Base-by-base conservation (phyloP, 2,113 vertebrate genomes). In the Chamaea fasciata region DNA sequence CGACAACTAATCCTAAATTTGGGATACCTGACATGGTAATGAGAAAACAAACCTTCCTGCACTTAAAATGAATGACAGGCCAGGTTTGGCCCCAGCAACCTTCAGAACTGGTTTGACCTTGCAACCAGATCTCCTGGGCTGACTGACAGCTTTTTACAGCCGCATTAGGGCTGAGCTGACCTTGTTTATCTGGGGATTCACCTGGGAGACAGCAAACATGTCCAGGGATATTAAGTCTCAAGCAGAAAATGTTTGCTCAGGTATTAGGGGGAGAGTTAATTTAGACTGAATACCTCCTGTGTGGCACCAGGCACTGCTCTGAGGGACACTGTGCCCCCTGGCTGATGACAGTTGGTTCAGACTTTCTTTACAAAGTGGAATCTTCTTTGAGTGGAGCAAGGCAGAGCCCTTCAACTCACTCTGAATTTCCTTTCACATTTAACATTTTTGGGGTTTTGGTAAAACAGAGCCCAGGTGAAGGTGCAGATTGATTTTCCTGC, bases 141-240 rank as follows among this genome's bases (percentile, higher is more conserved):
- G 97, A 97, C 92, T 97, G 97, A 96, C 97, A 98, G 94, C 74
- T 92, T 95, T 97, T 97, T 95, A 97, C 88, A 90, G 95, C 88
- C 0, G n/a, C 92, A 96, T 97, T 97, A 97, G 84, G 81, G 97
- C 93, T 96, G 96, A 93, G 87, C 94, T 96, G 94, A 96, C 96
- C 93, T 95, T 98, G 96, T 97, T 98, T 97, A 94, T 98, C 88
- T 83, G 93, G 87, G 90, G 95, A 97, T 96, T 95, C 97, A 97
- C 97, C 97, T 97, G 96, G 93, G 96, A 97, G 95, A 95, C 91
- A 83, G 95, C 93, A 97, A 96, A 92, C 95, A 95, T 96, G 92
- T 94, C 94, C 94, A 96, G 96, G 92, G 94, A 95, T 96, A 97
- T 96, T 95, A 95, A 90, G 89, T 91, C 94, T 96, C 90, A 67